Evolutionary conservation across 2,888 invertebrate genomes (phyloP).

Genomic region (Thymelicus sylvestris): DNA sequence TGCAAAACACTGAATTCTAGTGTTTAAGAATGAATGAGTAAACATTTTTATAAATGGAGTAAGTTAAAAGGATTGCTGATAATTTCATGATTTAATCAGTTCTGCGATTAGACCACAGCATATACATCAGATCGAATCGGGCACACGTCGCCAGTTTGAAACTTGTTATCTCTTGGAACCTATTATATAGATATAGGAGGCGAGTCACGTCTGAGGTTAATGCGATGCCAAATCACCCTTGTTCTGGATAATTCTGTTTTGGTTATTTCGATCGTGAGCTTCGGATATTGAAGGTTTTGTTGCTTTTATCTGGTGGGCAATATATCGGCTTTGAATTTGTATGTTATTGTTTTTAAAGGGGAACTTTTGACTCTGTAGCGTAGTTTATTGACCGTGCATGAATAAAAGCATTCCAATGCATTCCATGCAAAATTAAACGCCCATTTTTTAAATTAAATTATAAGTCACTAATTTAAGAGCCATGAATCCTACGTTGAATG

Average conservation of each 20-base stretch:
- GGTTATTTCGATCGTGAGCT: constrained; percentile 35
- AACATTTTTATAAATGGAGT: too few relatives aligned
- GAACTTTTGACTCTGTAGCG: too few relatives aligned
- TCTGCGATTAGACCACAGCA: background rate
- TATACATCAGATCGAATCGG: constrained; percentile 30
- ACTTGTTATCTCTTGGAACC: constrained; percentile 40
- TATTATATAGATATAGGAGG: constrained; percentile 39
- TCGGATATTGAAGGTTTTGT: constrained; percentile 23
- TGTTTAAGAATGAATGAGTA: too few relatives aligned
- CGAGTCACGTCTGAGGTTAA: constrained; percentile 37
- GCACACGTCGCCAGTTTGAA: constrained; percentile 39
- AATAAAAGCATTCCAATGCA: too few relatives aligned
- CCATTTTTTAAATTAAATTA: too few relatives aligned
- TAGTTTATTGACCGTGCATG: too few relatives aligned
- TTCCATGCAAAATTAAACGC: too few relatives aligned
- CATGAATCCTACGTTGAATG: too few relatives aligned
- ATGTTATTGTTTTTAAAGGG: background rate
- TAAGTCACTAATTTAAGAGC: too few relatives aligned
- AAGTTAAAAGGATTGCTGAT: too few relatives aligned
- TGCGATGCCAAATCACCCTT: constrained; percentile 37
- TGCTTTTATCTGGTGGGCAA: constrained; percentile 23
- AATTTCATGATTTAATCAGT: too few relatives aligned
- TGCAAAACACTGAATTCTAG: too few relatives aligned
- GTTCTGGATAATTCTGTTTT: constrained; percentile 35
- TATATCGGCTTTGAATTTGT: constrained; percentile 13